Conservation (phyloP, 1,140 invertebrate genomes). For the Hypsibius dujardini region DNA sequence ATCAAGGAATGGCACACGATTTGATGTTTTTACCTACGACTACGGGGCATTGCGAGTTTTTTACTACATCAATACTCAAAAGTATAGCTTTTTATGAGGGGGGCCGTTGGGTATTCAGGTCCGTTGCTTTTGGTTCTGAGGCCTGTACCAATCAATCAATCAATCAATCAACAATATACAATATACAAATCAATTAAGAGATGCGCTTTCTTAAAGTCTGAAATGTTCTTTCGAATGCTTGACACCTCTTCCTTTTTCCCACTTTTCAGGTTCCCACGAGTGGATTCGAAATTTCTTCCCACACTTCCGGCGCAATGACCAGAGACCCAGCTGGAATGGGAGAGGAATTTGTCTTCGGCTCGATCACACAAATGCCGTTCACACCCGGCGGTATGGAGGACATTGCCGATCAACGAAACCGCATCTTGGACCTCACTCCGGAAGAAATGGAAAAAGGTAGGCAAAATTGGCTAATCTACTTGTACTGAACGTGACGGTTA, state of each 20-base stretch:
- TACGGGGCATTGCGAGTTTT: not conserved
- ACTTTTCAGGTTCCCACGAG: not conserved
- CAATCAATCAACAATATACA: not conserved
- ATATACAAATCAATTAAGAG: not conserved
- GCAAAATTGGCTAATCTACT: not conserved
- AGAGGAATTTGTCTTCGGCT: not conserved
- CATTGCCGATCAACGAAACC: not conserved
- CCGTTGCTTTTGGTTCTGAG: not conserved
- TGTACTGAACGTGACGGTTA: not conserved
- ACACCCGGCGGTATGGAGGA: constrained; percentile 5
- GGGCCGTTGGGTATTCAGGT: not conserved
- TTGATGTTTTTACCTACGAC: not conserved
- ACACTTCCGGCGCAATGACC: not conserved
- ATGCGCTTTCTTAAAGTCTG: not conserved
- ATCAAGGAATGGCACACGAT: not conserved
- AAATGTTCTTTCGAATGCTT: not conserved
- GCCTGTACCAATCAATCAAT: too few species aligned
- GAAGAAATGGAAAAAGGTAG: not conserved
- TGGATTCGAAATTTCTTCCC: not conserved
- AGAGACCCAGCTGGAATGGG: not conserved
- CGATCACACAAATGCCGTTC: constrained; percentile 7
- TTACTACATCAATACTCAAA: not conserved
- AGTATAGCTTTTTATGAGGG: not conserved
- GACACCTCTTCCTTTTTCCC: constrained; percentile 1
- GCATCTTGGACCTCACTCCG: not conserved